Evolutionary conservation across 2,797 vertebrate genomes (phyloP).

Genomic region (Mus spretus): DNA sequence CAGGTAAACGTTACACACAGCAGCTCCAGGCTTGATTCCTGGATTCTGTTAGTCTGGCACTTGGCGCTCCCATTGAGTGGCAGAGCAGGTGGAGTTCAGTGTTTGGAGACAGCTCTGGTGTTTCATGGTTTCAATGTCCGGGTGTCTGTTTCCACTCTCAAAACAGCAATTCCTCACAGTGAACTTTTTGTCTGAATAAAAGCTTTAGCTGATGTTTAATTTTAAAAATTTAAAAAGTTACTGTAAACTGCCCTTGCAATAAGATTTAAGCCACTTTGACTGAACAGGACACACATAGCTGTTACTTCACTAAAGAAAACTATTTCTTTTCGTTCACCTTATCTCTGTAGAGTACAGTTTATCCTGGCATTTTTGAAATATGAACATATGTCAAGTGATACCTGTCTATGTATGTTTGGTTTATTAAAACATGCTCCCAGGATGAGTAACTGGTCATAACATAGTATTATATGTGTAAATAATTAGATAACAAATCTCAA

Average conservation of each 20-base stretch:
- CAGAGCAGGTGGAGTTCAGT: neutral
- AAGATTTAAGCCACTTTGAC: neutral
- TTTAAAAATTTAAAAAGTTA: neutral
- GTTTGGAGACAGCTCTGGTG: neutral
- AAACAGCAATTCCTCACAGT: neutral
- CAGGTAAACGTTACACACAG: neutral
- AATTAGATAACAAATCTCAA: neutral
- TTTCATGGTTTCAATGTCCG: neutral
- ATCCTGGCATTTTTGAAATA: neutral
- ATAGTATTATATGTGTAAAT: neutral
- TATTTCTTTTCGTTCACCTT: constrained; percentile 15
- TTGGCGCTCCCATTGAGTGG: neutral
- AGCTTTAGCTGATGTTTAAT: constrained; percentile 18
- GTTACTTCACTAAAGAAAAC: neutral
- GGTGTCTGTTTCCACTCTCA: neutral
- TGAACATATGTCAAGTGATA: neutral
- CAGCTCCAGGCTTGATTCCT: neutral
- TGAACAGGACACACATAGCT: neutral
- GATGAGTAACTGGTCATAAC: neutral
- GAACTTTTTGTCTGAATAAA: neutral
- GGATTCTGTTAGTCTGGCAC: neutral
- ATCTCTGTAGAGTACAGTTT: neutral
- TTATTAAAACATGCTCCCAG: neutral
- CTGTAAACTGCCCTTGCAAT: neutral
- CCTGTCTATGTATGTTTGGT: neutral